Base-by-base conservation (phyloP, 64 coral and sea anemone species). In the Trachythela sp. region DNA sequence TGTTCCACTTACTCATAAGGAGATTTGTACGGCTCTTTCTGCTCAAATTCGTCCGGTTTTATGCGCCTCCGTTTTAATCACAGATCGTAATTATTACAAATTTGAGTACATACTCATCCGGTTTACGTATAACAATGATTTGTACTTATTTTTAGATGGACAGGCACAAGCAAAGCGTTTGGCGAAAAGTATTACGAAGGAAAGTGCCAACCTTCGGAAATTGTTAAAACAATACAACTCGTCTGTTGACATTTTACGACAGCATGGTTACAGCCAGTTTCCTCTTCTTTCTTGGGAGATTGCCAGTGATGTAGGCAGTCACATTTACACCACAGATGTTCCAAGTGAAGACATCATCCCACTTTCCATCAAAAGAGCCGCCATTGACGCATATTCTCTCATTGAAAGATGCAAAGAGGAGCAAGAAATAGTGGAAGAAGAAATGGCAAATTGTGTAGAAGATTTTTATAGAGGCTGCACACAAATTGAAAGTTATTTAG, bases 321-420 rank as follows among this genome's bases (percentile, higher is more conserved):
- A 39, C 9, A 37, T 80, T 18, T 80, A 39, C 75, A 80, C 75
- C 27, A 29, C 22, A 64, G 20, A 80, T 34, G 33, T 39, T 37
- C 75, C 14, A 0, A 39, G 37, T 35, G 37, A 1, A 30, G 75
- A 80, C 33, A 39, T 30, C 30, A 80, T 80, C 20, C 75, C 75
- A 34, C 27, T 39, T 18, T 37, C 75, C 33, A 39, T 80, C 20
- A 80, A 80, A 36, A 35, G 75, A 80, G 20, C 37, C 15, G 75
- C 75, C 0, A 80, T 80, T 80, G 75, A 80, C 75, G 75, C 75
- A 0, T 30, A 37, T 80, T 80, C 75, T 35, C 31, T 80, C 33
- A 80, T 35, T 37, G 75, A 80, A 35, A 35, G 75, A 80, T 80
- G 75, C 75, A 80, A 80, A 80, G 75, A 80, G 0, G 75, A 80